These are phyloP conservation scores for Phaethornis superciliosus DNA, from an alignment of 2,113 vertebrate species.

Conservation along the genomic window DNA sequence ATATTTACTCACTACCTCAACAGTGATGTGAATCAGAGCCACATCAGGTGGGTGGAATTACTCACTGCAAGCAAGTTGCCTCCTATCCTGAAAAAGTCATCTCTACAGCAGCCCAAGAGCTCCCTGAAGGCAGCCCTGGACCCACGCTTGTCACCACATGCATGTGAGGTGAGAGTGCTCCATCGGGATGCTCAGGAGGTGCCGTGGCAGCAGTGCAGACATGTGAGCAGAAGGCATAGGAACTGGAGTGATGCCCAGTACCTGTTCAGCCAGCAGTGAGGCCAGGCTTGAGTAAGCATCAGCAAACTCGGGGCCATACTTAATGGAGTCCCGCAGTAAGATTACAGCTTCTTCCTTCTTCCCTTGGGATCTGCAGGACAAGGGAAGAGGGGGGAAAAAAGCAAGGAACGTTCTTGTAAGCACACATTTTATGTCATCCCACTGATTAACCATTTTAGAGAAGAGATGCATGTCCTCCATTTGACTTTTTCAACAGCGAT, in stretches of 20 bases:
- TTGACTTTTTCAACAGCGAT: not conserved
- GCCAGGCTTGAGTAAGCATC: slow-evolving; percentile 96
- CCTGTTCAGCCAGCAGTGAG: slow-evolving; percentile 92
- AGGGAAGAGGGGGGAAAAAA: not conserved
- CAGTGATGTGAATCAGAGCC: not conserved
- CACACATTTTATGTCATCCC: not conserved
- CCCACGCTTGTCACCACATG: fast-evolving
- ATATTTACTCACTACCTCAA: not conserved
- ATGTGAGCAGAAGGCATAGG: fast-evolving
- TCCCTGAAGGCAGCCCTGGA: not conserved
- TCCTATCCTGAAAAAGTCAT: not conserved
- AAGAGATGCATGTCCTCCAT: not conserved
- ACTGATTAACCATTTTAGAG: slow-evolving; percentile 8
- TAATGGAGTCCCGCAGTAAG: slow-evolving; percentile 87
- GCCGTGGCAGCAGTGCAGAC: fast-evolving
- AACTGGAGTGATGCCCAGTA: not conserved
- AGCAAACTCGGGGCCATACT: slow-evolving; percentile 88
- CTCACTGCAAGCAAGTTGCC: not conserved
- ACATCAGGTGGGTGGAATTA: not conserved
- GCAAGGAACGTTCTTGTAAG: not conserved
- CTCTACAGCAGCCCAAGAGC: not conserved
- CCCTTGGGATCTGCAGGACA: slow-evolving; percentile 82
- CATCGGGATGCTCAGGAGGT: fast-evolving
- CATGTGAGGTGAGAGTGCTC: not conserved
- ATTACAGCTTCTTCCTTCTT: slow-evolving; percentile 86